Evolutionary conservation across 2,797 vertebrate genomes (phyloP), one percentile per base, ranked within the genome.

Genomic region (Thunnus albacares): DNA sequence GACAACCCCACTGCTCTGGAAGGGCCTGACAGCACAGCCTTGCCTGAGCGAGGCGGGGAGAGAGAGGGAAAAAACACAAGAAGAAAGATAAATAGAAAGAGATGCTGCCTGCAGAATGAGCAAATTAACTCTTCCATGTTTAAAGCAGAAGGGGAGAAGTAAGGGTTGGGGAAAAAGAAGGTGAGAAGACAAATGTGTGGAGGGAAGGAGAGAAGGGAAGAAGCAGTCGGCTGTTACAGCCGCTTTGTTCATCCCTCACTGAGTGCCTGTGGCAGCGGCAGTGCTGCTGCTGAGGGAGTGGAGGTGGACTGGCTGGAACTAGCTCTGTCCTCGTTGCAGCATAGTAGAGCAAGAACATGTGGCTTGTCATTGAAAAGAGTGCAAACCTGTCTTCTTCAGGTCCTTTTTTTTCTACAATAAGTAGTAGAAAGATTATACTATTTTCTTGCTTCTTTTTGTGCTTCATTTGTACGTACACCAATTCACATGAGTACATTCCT

Each of bases 1-100:
- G 97, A 98, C 96, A 97, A 97, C 96, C 97, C 95, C 95, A 95
- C 95, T 95, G 95, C 96, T 96, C 88, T 95, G 94, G 96, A 96
- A 96, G 96, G 96, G 95, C 95, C 96, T 97, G 96, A 97, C 96
- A 92, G 93, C 93, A 91, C 90, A 90, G 89, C 87, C 93, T 93
- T 95, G 90, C 85, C 91, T 87, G 74, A 77, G 79, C 86, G 80
- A 84, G 74, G 12, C 93, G 87, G 93, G 87, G 93, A 94, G 73
- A 38, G 52, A 53, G 85, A 41, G 58, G 35, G 51, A 28, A 22
- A 92, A 74, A 71, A 84, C 82, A 83, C 77, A 80, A 79, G 81
- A 80, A 71, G 75, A 92, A 90, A 94, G 92, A 95, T 95, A 96
- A 95, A 96, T 95, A 96, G 95, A 97, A 95, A 94, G 95, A 93